Evolutionary conservation across 2,888 invertebrate genomes (phyloP), one percentile per base, ranked within the genome.

Genomic region (Yponomeuta evonymella): DNA sequence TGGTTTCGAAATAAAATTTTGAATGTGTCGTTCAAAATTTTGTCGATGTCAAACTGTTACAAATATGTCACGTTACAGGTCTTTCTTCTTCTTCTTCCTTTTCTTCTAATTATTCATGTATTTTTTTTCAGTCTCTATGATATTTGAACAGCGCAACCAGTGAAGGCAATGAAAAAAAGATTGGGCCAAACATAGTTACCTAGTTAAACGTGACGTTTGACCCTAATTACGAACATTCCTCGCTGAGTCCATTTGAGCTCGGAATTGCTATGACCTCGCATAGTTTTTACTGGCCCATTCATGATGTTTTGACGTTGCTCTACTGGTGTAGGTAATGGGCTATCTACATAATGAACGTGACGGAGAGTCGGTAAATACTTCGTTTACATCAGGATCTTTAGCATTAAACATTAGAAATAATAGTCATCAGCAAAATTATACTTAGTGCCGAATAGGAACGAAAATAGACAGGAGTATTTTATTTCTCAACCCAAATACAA

Each of bases 221-320:
- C 48, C 67, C 48, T 67, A 67, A 67, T 67, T 67, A 48, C 43
- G 36, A n/a, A 23, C n/a, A 48, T 48, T 67, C 67, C 43, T 36
- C 43, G 33, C 36, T 12, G 15, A 23, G 23, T 23, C n/a, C 43
- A 68, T 58, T 68, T 68, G 68, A 51, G 51, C 12, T 15, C 23
- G 10, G 51, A 68, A 68, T 68, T 68, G 51, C 30, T 48, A 51
- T 51, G 51, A 68, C 68, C 68, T 48, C 51, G 68, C 51, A 51
- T 48, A 29, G 51, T 68, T 68, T 67, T 67, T 51, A 51, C 64
- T 33, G 43, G n/a, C 64, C 64, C 48, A 43, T 2, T 29, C 23
- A 29, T 76, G 75, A 15, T 58, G 51, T 15, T 58, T 58, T 58
- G 51, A 58, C 51, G 51, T 58, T 15, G 51, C 51, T 58, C 51